phyloP scores from a whole-genome alignment of 2,797 vertebrate species.

The Periparus ater region DNA sequence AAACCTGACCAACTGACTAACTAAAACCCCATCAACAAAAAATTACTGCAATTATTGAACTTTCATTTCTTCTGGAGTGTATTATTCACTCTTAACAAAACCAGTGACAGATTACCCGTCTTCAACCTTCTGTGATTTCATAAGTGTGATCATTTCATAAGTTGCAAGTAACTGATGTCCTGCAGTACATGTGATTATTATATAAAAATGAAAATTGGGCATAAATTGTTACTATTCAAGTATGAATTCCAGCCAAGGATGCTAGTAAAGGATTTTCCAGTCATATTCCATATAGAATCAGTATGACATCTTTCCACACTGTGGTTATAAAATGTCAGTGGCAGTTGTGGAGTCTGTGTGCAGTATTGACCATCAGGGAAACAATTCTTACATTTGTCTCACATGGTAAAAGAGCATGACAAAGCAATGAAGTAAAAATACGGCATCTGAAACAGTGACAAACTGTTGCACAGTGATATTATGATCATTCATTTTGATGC shows the following conservation, averaged over 20 bases:
- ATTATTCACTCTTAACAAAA: background rate
- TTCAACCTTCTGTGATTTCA: background rate
- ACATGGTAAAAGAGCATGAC: background rate
- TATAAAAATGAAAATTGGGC: background rate
- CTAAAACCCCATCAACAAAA: background rate
- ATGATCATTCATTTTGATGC: background rate
- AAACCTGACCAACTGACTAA: accelerated
- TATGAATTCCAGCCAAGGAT: background rate
- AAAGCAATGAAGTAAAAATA: background rate
- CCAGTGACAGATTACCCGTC: background rate
- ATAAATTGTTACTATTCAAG: background rate
- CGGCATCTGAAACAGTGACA: background rate
- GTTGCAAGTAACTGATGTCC: background rate
- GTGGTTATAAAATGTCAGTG: background rate
- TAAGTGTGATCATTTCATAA: background rate
- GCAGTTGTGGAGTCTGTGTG: background rate
- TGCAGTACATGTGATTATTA: background rate
- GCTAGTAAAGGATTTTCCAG: background rate
- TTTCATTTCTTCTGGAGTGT: background rate
- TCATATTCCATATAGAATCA: background rate
- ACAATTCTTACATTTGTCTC: background rate
- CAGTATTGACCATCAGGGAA: background rate
- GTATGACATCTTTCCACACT: background rate
- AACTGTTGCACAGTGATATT: background rate
- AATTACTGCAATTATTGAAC: background rate